Percentiles rank a stretch among this genome's conserved stretches.
phyloP scores from a whole-genome alignment of 2,888 invertebrate species.

The Drosophila aldrichi region DNA sequence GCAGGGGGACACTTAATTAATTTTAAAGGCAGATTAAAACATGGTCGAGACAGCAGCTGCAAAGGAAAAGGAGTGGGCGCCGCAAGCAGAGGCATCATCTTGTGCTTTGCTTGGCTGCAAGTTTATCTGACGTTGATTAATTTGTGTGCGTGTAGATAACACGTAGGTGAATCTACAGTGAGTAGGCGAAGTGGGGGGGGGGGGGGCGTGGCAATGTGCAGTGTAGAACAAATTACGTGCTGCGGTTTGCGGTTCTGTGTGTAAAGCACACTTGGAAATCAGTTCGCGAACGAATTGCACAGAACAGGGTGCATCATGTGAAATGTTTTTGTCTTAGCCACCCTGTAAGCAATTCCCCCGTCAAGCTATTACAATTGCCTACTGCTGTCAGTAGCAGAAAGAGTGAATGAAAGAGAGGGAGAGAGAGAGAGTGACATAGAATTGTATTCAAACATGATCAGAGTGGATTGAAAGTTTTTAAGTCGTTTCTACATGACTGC shows the following conservation, averaged over 20 bases:
- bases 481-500: too few species aligned
- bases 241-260: slow-evolving; percentile 13
- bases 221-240: slow-evolving; percentile 17
- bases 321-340: background rate
- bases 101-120: slow-evolving; percentile 28
- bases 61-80: background rate
- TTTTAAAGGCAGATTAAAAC: slow-evolving; percentile 63
- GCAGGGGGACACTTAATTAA: slow-evolving; percentile 62
- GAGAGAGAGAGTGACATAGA: background rate
- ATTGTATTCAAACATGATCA: too few species aligned
- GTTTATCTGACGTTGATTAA: slow-evolving; percentile 68
- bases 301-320: background rate
- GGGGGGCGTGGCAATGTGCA: slow-evolving; percentile 11
- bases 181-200: too few species aligned
- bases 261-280: background rate
- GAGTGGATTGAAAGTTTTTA: background rate
- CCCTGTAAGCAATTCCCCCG: background rate
- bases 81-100: slow-evolving; percentile 10
- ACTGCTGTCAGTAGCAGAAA: background rate
- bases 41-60: slow-evolving; percentile 13
- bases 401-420: background rate
- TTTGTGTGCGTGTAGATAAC: slow-evolving; percentile 39
- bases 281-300: slow-evolving; percentile 1
- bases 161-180: background rate
- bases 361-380: background rate